phyloP scores from a whole-genome alignment of 1,140 invertebrate genomes.

The Brachionus paranguensis region DNA sequence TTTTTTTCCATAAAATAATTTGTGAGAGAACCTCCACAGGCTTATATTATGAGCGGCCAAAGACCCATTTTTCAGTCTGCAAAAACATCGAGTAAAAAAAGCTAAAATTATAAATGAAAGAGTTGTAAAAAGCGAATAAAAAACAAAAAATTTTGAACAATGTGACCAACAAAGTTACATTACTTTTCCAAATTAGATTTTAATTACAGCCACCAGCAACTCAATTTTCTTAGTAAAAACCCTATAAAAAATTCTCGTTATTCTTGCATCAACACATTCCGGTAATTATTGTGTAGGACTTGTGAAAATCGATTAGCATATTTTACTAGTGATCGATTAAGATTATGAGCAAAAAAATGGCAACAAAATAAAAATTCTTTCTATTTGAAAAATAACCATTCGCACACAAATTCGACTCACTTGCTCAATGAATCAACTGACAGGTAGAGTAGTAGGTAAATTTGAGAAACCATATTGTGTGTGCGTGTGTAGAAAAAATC shows the following conservation, averaged over 20 bases:
- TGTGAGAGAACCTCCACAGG: too few species aligned
- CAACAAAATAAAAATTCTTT: too few species aligned
- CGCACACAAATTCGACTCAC: background rate
- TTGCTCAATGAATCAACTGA: background rate
- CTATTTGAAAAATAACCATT: background rate
- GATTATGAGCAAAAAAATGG: background rate
- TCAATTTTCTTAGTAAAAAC: background rate
- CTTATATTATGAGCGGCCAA: too few species aligned
- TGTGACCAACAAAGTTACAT: too few species aligned
- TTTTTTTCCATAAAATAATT: too few species aligned
- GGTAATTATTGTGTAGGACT: background rate
- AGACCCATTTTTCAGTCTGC: too few species aligned
- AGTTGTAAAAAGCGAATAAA: too few species aligned
- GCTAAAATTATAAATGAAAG: too few species aligned
- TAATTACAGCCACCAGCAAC: too few species aligned
- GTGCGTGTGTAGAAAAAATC: background rate
- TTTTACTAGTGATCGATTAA: background rate
- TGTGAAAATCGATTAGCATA: background rate
- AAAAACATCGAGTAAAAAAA: too few species aligned
- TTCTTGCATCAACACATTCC: background rate
- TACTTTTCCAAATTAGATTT: too few species aligned
- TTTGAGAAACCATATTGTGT: background rate
- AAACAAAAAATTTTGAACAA: too few species aligned
- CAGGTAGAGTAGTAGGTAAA: background rate
- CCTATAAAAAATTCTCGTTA: background rate